Evolutionary conservation across 2,888 invertebrate genomes (phyloP).

Genomic region (Pristionchus entomophagus): DNA sequence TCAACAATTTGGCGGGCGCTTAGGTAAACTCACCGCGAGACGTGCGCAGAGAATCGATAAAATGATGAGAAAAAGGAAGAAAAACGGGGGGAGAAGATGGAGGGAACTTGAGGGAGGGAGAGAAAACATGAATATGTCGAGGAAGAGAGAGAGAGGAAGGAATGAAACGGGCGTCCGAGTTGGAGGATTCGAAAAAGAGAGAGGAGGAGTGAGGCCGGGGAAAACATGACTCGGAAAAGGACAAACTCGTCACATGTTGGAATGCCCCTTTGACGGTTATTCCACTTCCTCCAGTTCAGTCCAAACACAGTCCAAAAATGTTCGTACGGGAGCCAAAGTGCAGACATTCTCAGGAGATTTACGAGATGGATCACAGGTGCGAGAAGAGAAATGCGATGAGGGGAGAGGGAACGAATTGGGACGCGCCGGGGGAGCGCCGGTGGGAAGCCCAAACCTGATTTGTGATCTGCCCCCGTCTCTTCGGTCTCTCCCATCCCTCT

Average conservation of each 20-base stretch:
- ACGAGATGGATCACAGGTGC: conserved; percentile 30
- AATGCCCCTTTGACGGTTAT: background rate
- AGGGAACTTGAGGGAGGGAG: background rate
- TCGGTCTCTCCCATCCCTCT: background rate
- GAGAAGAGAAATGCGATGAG: conserved; percentile 13
- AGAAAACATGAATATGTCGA: conserved; percentile 20
- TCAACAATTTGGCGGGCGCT: background rate
- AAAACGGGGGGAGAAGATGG: background rate
- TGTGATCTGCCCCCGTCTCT: conserved; percentile 33
- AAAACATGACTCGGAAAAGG: background rate
- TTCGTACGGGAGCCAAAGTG: no score
- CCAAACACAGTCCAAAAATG: background rate
- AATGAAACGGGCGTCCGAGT: no score
- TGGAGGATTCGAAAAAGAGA: conserved; percentile 22
- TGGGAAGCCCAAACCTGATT: conserved; percentile 42
- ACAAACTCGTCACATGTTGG: background rate
- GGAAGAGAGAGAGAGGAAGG: background rate
- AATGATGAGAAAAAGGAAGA: conserved; percentile 31
- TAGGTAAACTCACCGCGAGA: conserved; percentile 21
- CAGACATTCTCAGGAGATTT: background rate
- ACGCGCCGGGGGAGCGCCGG: background rate
- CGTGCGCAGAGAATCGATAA: conserved; percentile 34
- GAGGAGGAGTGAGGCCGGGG: background rate
- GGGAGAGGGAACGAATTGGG: conserved; percentile 28
- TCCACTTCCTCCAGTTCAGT: background rate